A percentile compares a stretch with the other conserved stretches of the same genome.
Conservation (phyloP, 2,797 vertebrate genomes). For the Sebastes variabilis region DNA sequence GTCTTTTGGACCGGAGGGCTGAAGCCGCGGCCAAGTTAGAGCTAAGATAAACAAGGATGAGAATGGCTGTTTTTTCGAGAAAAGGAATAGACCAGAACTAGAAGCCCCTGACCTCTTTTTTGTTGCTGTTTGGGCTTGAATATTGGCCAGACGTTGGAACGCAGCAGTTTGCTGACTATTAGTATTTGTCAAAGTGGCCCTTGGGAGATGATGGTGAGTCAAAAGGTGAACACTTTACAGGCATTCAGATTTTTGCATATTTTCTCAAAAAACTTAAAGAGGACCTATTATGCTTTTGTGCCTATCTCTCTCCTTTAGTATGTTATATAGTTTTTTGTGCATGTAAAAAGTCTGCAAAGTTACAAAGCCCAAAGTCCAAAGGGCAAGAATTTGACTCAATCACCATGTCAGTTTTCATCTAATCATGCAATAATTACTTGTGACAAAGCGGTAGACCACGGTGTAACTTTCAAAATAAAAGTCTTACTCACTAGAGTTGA, state of each 20-base stretch:
- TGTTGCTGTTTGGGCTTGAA: constrained; percentile 51
- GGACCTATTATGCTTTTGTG: too few relatives aligned
- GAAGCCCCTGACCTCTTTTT: constrained; percentile 37
- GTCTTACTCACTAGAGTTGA: neutral
- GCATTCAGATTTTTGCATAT: neutral
- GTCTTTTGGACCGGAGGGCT: constrained; percentile 31
- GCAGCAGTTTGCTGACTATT: constrained; percentile 18
- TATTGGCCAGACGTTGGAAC: constrained; percentile 20
- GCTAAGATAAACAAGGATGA: constrained; percentile 65
- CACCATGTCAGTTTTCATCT: neutral
- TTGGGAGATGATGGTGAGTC: neutral
- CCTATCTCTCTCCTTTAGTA: too few relatives aligned
- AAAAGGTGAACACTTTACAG: constrained; percentile 5
- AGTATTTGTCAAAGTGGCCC: constrained; percentile 24
- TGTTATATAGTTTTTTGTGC: too few relatives aligned
- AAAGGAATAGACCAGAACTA: constrained; percentile 4
- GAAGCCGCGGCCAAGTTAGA: constrained; percentile 49
- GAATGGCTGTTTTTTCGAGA: constrained; percentile 41
- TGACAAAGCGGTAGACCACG: neutral
- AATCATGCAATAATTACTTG: neutral
- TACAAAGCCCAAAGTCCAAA: too few relatives aligned
- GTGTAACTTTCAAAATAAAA: neutral
- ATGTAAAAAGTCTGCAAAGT: too few relatives aligned
- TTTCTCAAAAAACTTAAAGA: neutral
- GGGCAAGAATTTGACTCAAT: neutral